A percentile compares a stretch with the other conserved stretches of the same genome.
phyloP scores from a whole-genome alignment of 2,888 invertebrate species.

The Caenorhabditis wallacei region DNA sequence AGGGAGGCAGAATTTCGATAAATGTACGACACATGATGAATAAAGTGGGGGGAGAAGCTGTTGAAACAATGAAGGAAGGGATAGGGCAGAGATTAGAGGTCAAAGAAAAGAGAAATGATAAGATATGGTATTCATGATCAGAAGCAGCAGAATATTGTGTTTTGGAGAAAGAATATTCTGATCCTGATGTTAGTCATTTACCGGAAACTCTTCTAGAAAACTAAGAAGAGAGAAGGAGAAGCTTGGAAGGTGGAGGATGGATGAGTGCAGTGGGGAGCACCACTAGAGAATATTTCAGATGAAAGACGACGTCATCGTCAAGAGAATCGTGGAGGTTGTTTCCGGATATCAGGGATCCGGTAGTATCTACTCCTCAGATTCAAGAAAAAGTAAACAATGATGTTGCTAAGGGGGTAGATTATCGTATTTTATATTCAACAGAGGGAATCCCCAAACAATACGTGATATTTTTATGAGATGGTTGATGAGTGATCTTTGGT shows the following conservation, averaged over 20 bases:
- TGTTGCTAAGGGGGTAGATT: too few species aligned
- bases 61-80: background rate
- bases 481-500: too few species aligned
- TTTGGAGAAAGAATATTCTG: background rate
- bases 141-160: background rate
- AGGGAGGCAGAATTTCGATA: conserved; percentile 10
- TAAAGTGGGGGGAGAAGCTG: background rate
- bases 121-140: conserved; percentile 6
- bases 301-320: conserved; percentile 8
- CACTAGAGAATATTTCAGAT: conserved; percentile 41
- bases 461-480: too few species aligned
- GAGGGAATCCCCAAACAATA: too few species aligned
- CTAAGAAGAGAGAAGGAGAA: background rate
- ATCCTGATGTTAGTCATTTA: conserved; percentile 24
- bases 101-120: conserved; percentile 19
- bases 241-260: conserved; percentile 13
- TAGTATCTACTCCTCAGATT: too few species aligned
- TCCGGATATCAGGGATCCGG: too few species aligned
- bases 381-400: too few species aligned
- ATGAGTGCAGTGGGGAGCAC: conserved; percentile 21
- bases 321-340: too few species aligned
- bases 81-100: conserved; percentile 54
- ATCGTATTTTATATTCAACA: too few species aligned
- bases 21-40: conserved; percentile 23
- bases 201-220: conserved; percentile 37